Conservation (phyloP, 1,140 invertebrate genomes). For the Carposina sasakii region DNA sequence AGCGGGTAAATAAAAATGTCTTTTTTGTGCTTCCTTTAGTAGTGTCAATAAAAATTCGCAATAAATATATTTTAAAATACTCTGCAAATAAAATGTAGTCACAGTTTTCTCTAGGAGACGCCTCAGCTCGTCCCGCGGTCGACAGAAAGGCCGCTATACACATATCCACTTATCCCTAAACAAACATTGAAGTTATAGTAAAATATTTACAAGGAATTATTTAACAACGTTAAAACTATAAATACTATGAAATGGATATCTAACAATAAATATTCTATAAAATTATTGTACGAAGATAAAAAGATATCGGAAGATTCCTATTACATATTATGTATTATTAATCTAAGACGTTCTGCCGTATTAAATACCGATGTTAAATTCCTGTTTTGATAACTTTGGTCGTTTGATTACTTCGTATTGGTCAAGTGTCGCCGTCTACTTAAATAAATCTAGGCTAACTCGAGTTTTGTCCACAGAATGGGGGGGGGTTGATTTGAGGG, state of each 20-base stretch:
- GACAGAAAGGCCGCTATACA: no score
- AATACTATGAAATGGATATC: slow-evolving; percentile 57
- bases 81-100: no score
- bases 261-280: slow-evolving; percentile 62
- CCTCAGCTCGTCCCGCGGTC: no score
- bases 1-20: slow-evolving; percentile 62
- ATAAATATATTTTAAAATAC: slow-evolving; percentile 48
- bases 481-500: no score
- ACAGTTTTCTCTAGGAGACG: no score
- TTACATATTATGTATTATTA: slow-evolving; percentile 18
- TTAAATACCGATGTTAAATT: slow-evolving; percentile 48
- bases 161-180: no score
- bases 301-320: slow-evolving; percentile 33
- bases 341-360: slow-evolving; percentile 20
- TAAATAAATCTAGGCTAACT: no score
- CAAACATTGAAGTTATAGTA: slow-evolving; percentile 24
- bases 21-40: slow-evolving; percentile 58
- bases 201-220: slow-evolving; percentile 59
- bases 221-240: slow-evolving; percentile 55
- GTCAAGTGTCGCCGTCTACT: no score
- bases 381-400: slow-evolving; percentile 57
- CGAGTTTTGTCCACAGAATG: no score
- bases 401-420: slow-evolving; percentile 39
- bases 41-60: slow-evolving; percentile 45
- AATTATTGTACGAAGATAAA: slow-evolving; percentile 49